Evolutionary conservation across 37 sponge, comb jelly and placozoan genomes (phyloP), one percentile per base, ranked within the genome.

Genomic region (Beroe forskalii): DNA sequence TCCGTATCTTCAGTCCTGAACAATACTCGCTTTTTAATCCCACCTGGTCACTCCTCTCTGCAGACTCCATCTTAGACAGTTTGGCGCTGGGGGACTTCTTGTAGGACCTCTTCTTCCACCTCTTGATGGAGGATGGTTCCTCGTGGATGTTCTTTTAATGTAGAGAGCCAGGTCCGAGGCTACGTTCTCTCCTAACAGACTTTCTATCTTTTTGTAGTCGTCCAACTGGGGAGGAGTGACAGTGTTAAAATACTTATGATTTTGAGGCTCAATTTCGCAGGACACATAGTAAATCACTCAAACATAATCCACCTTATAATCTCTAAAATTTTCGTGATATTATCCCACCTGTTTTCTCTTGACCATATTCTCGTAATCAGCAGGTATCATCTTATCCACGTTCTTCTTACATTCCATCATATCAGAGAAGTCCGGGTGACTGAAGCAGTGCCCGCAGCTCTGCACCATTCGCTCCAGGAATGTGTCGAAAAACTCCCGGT

Each of bases 331-430:
- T n/a, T n/a, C n/a, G n/a, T n/a, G n/a, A n/a, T n/a, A n/a, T n/a
- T n/a, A n/a, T 6, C 55, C 55, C 55, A 80, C 86, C 48, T 80
- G 43, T 20, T 44, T 41, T 37, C 40, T 80, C 40, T 80, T 80
- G 25, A 80, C 55, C 38, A 80, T 44, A 19, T 80, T 37, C 25
- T 43, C 86, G 31, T 80, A 80, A 37, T 80, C 35, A 4, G 55
- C 8, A 9, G 86, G 86, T n/a, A 80, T 80, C 30, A 80, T 17
- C 3, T 22, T 27, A 38, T 41, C 55, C 1, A 80, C 86, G 12
- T 80, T 80, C 40, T 80, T 43, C 86, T 80, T 80, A 43, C 86
- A 80, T 6, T 44, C 28, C 86, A 80, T 80, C 27, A 80, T 3
- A 38, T 80, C 86, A 48, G 44, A 44, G 27, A 80, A 80, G 30